Evolutionary conservation across 2,888 invertebrate genomes (phyloP), one percentile per base, ranked within the genome.

Genomic region (Cordylochernes scorpioides): DNA sequence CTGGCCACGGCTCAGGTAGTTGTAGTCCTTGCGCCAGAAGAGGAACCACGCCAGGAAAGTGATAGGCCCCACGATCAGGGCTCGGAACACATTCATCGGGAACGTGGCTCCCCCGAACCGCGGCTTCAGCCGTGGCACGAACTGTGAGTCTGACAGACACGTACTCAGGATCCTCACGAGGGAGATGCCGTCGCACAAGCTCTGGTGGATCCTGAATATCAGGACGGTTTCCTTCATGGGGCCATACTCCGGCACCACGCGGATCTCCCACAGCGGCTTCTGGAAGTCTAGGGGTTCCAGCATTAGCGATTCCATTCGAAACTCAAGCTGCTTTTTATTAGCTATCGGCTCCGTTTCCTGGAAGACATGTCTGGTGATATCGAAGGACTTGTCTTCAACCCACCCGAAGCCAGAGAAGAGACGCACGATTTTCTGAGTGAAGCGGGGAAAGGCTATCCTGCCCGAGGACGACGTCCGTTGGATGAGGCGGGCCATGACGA

Each of bases 241-340:
- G 4, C 55, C 54, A 38, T 52, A 57, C 34, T 54, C 49, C 3
- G 50, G 48, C 8, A 61, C 39, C 5, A 62, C 51, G 17, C 42
- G 32, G 17, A 62, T 48, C 42, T 62, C 60, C 63, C 63, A 63
- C 5, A 61, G 50, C 1, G 62, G 60, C 29, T 50, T 49, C 13
- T 54, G 52, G 10, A 45, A 36, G 1, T 53, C 45, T 28, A 62
- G 43, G 2, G 53, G 51, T 28, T 51, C 48, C 4, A 47, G 48
- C 26, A 60, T 49, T 32, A 59, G 47, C 14, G 49, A 44, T 2
- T 53, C 52, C 5, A 62, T 46, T 39, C 59, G 58, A 25, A 49
- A 46, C 43, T 58, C 53, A 7, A 60, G 43, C 27, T 54, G 52
- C 17, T 45, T 45, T 29, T 50, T 45, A 12, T 46, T 49, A 15